Conservation (phyloP, 2,797 vertebrate species). For the Lacerta viridis region DNA sequence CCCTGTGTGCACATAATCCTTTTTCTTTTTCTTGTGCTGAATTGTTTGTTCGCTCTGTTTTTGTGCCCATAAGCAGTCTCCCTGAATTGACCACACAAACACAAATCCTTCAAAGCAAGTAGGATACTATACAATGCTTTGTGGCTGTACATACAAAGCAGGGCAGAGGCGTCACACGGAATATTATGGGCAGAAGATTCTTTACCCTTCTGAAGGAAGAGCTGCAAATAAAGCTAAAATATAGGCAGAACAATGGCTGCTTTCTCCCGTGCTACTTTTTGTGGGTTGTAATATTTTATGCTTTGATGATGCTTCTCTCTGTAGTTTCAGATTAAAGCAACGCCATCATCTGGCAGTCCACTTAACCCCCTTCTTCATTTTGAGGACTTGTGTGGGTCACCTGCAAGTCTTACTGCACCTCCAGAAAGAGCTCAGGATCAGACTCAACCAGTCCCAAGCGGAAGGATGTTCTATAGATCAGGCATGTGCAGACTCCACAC, state of each 20-base stretch:
- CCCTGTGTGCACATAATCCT: neutral
- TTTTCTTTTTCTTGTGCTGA: slow-evolving; percentile 24
- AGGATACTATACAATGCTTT: neutral
- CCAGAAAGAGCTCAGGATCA: neutral
- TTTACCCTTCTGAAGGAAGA: neutral
- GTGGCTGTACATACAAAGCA: slow-evolving; percentile 14
- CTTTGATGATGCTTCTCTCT: slow-evolving; percentile 34
- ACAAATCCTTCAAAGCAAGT: slow-evolving; percentile 43
- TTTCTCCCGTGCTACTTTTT: neutral
- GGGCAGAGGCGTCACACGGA: slow-evolving; percentile 17
- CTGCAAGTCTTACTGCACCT: neutral
- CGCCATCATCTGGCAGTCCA: slow-evolving; percentile 29
- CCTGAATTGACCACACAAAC: slow-evolving; percentile 10
- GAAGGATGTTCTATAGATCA: neutral
- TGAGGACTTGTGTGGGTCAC: neutral
- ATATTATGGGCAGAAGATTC: slow-evolving; percentile 20
- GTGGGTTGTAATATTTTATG: neutral
- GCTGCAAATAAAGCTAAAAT: slow-evolving; percentile 15
- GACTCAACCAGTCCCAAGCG: neutral
- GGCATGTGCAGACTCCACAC: neutral
- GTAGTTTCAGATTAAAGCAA: slow-evolving; percentile 27
- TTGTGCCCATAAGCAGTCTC: slow-evolving; percentile 37
- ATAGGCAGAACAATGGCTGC: slow-evolving; percentile 9
- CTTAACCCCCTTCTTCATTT: neutral
- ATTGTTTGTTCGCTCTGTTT: slow-evolving; percentile 28